Evolutionary conservation across 1,140 invertebrate genomes (phyloP).

Genomic region (Rhagoletis pomonella): DNA sequence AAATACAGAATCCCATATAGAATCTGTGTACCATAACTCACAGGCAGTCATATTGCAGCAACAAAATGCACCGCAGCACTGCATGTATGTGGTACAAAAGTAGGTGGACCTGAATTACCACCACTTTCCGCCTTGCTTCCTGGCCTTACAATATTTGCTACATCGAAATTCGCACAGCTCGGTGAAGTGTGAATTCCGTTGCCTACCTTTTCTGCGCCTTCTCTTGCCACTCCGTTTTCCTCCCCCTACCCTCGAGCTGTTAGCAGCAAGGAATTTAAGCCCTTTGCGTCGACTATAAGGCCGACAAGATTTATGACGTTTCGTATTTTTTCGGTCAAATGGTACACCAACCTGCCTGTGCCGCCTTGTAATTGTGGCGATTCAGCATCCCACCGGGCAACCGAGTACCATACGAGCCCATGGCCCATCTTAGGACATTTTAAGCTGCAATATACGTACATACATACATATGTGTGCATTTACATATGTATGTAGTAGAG

Average conservation of each 20-base stretch:
- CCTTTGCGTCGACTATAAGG: neutral
- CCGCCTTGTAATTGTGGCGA: neutral
- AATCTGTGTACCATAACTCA: neutral
- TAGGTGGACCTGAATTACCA: neutral
- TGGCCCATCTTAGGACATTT: too few species aligned
- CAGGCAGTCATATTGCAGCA: neutral
- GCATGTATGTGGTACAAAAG: too few species aligned
- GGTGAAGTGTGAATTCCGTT: neutral
- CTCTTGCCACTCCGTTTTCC: too few species aligned
- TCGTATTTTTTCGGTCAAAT: neutral
- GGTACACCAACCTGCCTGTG: neutral
- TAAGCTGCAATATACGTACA: too few species aligned
- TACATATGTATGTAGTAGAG: neutral
- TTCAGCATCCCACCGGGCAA: neutral
- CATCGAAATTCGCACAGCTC: neutral
- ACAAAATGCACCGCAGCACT: neutral
- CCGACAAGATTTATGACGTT: conserved; percentile 23
- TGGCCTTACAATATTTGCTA: neutral
- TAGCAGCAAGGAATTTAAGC: conserved; percentile 1
- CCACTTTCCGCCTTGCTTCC: neutral
- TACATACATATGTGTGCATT: too few species aligned
- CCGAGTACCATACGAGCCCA: neutral
- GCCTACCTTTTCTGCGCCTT: neutral
- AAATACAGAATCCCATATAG: neutral
- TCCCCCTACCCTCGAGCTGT: neutral